Evolutionary conservation across 1,140 invertebrate species (phyloP).

Genomic region (Drosophila prosaltans): DNA sequence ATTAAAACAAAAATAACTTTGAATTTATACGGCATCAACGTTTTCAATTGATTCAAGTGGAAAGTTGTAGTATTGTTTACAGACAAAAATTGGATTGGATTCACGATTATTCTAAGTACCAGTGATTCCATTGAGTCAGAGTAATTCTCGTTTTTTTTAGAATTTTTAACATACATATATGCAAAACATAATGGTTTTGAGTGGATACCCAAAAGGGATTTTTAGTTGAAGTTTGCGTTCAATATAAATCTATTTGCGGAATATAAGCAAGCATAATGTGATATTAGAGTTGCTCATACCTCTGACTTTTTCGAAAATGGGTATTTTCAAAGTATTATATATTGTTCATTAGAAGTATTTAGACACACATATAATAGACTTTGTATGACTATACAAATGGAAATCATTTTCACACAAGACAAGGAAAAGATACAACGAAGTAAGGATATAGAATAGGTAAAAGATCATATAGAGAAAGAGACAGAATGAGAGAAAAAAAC

Average conservation of each 20-base stretch:
- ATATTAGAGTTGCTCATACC: no score
- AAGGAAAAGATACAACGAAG: constrained; percentile 60
- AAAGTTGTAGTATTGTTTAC: not conserved
- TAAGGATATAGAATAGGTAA: constrained; percentile 4
- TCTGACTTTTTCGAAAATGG: no score
- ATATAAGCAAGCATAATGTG: no score
- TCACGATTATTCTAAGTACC: no score
- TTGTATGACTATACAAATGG: constrained; percentile 43
- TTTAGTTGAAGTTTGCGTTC: no score
- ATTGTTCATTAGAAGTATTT: no score
- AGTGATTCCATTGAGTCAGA: not conserved
- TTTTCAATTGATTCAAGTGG: not conserved
- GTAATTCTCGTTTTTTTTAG: no score
- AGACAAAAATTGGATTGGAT: not conserved
- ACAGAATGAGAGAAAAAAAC: constrained; percentile 43
- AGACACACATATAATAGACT: constrained; percentile 41
- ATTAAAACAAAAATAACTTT: not conserved
- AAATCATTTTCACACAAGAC: constrained; percentile 43
- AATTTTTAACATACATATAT: no score
- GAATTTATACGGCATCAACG: not conserved
- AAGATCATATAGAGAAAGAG: constrained; percentile 39
- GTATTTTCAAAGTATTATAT: no score
- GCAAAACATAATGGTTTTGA: no score
- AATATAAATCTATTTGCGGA: no score
- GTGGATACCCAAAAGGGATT: no score